These are phyloP conservation scores for Sisyra terminalis DNA, from an alignment of 2,888 invertebrate genomes.

Conservation along the genomic window DNA sequence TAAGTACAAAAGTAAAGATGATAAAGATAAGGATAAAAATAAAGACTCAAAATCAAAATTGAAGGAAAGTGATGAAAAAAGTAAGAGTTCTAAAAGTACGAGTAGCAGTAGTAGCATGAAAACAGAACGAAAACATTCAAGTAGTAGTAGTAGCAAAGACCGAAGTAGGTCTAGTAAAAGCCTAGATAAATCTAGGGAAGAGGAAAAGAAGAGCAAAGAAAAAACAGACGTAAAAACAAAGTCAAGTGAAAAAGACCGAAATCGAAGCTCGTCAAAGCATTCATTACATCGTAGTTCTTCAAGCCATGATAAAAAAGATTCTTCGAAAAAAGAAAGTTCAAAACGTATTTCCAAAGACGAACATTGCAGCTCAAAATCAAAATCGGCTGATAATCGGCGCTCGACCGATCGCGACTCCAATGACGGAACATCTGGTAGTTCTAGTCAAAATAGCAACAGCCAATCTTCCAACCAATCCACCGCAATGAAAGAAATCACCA, in stretches of 20 bases:
- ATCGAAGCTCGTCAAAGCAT: background rate
- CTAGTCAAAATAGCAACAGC: conserved; percentile 23
- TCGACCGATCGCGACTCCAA: conserved; percentile 70
- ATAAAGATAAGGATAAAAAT: conserved; percentile 17
- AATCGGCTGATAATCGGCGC: conserved; percentile 42
- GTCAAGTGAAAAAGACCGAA: conserved; percentile 16
- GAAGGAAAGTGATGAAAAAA: conserved; percentile 17
- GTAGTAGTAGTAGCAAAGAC: conserved; percentile 12
- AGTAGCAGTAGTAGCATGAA: conserved; percentile 13
- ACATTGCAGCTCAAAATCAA: conserved; percentile 48
- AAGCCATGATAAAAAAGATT: conserved; percentile 10
- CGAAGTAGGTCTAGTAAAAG: conserved; percentile 9
- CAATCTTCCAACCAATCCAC: conserved; percentile 26
- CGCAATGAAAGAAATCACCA: conserved; percentile 14
- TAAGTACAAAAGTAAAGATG: conserved; percentile 18
- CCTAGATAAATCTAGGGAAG: conserved; percentile 18
- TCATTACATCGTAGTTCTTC: background rate
- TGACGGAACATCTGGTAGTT: conserved; percentile 39
- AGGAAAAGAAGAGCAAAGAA: conserved; percentile 2
- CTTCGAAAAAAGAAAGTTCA: conserved; percentile 15
- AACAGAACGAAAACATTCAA: conserved; percentile 15
- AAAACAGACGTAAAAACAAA: conserved; percentile 18
- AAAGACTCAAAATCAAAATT: conserved; percentile 23
- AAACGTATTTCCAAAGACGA: conserved; percentile 45
- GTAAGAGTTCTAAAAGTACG: conserved; percentile 18